Base-by-base conservation (phyloP, 2,797 vertebrate genomes). In the Lacerta bilineata region DNA sequence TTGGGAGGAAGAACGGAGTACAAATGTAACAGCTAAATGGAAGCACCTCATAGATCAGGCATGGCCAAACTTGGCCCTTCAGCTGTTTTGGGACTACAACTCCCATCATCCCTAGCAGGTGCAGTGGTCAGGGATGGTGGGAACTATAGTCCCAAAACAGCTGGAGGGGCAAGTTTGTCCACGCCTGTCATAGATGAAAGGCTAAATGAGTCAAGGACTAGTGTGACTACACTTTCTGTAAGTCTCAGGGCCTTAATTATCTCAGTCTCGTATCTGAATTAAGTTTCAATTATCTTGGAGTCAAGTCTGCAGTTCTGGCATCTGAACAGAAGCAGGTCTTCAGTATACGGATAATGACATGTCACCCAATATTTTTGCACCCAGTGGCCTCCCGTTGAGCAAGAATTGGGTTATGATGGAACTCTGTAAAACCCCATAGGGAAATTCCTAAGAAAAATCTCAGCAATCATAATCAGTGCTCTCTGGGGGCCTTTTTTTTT, bases 401-500 rank as follows among this genome's bases (percentile, higher is more conserved):
- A 80, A 87, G 36, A 80, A 17, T 46, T 61, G 15, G 15, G 50
- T 39, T 27, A 87, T 43, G 33, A 43, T 6, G 20, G 15, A 81
- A 64, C 11, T 43, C 50, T 33, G 33, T 43, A 17, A 27, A 75
- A 75, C 27, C 9, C 36, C 27, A 64, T 7, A 43, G 55, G 79
- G 78, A 74, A 71, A 74, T 39, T 64, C 50, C 86, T 72, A 64
- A 33, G 68, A 41, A 81, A 87, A 81, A 74, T 17, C 68, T 75
- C 50, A 46, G 36, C 50, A 64, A 46, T 78, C 29, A n/a, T 85
- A 59, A 86, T 33, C 23, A 1, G 25, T 55, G 64, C 43, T 25
- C 17, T 39, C 46, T 41, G n/a, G 27, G n/a, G 25, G 33, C 64
- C 55, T 55, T 23, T 71, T 43, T 17, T 33, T 33, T 33, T 33